Percentiles rank a stretch among this genome's conserved stretches.
Evolutionary conservation across 2,888 invertebrate genomes (phyloP).

Genomic region (Temnothorax ravouxi): DNA sequence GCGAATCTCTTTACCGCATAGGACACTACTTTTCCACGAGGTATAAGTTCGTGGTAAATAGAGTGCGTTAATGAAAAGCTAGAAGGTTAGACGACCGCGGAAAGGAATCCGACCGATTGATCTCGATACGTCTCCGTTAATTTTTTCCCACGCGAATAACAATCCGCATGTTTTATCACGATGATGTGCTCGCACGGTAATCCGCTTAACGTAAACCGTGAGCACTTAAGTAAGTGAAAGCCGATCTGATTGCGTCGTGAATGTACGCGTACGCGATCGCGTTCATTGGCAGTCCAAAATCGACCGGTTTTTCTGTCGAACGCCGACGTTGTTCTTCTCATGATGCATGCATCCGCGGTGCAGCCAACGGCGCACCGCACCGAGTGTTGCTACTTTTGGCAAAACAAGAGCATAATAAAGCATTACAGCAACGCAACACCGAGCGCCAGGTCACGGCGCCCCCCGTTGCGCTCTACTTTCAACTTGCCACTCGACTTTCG

Average conservation of each 20-base stretch:
- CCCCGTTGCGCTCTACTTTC: constrained; percentile 24
- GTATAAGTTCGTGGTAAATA: constrained; percentile 1
- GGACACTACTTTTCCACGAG: constrained; percentile 3
- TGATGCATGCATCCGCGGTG: neutral
- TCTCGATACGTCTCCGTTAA: neutral
- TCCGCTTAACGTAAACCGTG: constrained; percentile 60
- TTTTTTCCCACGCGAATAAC: constrained; percentile 28
- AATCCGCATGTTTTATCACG: constrained; percentile 2
- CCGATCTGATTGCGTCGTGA: constrained; percentile 59
- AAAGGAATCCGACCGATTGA: constrained; percentile 4
- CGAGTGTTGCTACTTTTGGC: constrained; percentile 3
- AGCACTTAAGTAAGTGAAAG: constrained; percentile 74
- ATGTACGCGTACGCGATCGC: constrained; percentile 45
- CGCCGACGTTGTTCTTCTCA: neutral
- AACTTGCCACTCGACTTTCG: constrained; percentile 25
- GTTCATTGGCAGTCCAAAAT: neutral
- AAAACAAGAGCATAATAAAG: constrained; percentile 18
- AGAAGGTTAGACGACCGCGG: constrained; percentile 10
- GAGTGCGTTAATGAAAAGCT: constrained; percentile 27
- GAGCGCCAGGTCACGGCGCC: constrained; percentile 12
- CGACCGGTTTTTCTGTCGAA: constrained; percentile 26
- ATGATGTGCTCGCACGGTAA: constrained; percentile 38
- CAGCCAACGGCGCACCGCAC: neutral
- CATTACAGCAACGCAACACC: neutral
- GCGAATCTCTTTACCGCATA: neutral